Evolutionary conservation across 2,888 invertebrate genomes (phyloP), one percentile per base, ranked within the genome.

Genomic region (Linnaemya tessellans): DNA sequence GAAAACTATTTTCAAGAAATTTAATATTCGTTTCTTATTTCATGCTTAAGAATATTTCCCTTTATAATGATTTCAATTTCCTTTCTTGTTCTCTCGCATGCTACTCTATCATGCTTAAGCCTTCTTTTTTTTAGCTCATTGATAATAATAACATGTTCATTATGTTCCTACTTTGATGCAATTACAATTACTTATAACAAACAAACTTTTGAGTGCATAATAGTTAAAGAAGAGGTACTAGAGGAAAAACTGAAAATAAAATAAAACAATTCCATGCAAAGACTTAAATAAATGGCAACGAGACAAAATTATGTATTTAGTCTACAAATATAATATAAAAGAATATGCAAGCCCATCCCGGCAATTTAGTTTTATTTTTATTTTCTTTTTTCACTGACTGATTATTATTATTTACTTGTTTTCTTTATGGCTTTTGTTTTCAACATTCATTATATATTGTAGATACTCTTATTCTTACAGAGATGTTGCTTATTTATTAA

Each of bases 141-240:
- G 85, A 82, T 75, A 85, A 85, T 65, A 79, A 71, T 75, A 80
- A 73, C 73, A 80, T 85, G 70, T 74, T 85, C 79, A 79, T 85
- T 82, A 82, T 85, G 67, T 70, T 46, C 58, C 65, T 54, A 79
- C 79, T 75, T 71, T 82, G 58, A 79, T 83, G 75, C 85, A 83
- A 85, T 85, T 85, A 79, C 79, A 85, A 83, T 79, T 70, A 75
- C 49, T 84, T 78, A 71, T 80, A 70, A 85, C 82, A 85, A 82
- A 79, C 82, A 79, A 82, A 60, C 41, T 46, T 80, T 60, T 65
- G 30, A 74, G 35, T 49, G 60, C 35, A 73, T 22, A 49, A 43
- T 18, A 71, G 58, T 46, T 35, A 41, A 49, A 49, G 4, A 75
- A 56, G 46, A 60, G 35, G 25, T 58, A 71, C 41, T 43, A 30